Evolutionary conservation across 2,797 vertebrate species (phyloP).

Genomic region (Kryptopterus vitreolus): DNA sequence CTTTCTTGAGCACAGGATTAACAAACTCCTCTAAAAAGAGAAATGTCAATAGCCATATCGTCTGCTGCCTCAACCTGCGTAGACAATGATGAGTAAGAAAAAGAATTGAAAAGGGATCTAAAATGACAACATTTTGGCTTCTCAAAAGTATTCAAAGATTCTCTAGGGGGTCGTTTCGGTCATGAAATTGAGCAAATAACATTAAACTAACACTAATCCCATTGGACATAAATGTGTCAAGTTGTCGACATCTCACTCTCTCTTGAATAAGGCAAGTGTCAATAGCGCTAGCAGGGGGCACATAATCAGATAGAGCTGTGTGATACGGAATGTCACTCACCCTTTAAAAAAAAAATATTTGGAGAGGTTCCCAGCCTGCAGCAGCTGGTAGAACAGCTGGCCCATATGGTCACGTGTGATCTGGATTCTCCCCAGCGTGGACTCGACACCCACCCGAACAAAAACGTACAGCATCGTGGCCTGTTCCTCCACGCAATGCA

Average conservation of each 20-base stretch:
- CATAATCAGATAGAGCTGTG: neutral
- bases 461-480: conserved; percentile 83
- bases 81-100: neutral
- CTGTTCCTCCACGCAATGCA: conserved; percentile 89
- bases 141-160: neutral
- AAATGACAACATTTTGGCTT: neutral
- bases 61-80: conserved; percentile 89
- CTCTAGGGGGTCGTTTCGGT: too few species aligned
- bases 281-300: neutral
- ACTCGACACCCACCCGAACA: conserved; percentile 90
- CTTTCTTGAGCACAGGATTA: conserved; percentile 93
- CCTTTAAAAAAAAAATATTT: conserved; percentile 91
- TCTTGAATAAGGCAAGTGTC: neutral
- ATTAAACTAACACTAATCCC: neutral
- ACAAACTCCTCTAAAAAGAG: conserved; percentile 97
- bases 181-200: neutral
- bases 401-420: conserved; percentile 97
- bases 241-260: neutral
- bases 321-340: conserved; percentile 67
- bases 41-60: conserved; percentile 98
- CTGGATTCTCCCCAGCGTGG: conserved; percentile 93
- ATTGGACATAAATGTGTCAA: neutral
- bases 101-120: neutral
- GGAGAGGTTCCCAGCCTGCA: conserved; percentile 84
- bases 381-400: conserved; percentile 87